Evolutionary conservation across 2,888 invertebrate genomes (phyloP).

Genomic region (Phragmatobia fuliginosa): DNA sequence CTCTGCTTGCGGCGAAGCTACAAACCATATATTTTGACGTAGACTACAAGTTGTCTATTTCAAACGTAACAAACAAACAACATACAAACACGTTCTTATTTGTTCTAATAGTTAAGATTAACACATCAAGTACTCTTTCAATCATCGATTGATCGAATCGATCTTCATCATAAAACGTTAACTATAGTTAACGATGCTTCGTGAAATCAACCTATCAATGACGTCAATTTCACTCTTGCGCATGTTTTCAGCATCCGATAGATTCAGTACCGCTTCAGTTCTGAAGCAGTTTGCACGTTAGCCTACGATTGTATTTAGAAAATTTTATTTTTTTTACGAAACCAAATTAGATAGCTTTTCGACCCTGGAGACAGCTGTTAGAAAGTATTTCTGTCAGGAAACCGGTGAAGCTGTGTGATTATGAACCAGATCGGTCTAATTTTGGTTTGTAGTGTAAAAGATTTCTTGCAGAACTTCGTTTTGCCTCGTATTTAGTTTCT

Average conservation of each 20-base stretch:
- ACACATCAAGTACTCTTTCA: too few species aligned
- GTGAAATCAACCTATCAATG: conserved; percentile 36
- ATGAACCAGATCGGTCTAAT: neutral
- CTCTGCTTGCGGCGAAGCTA: too few species aligned
- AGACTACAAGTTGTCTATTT: too few species aligned
- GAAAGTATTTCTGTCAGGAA: conserved; percentile 26
- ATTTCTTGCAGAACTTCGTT: neutral
- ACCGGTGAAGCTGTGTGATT: conserved; percentile 7
- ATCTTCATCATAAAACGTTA: neutral
- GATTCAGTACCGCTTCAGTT: conserved; percentile 61
- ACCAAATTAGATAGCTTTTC: conserved; percentile 37
- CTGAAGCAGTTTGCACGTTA: conserved; percentile 43
- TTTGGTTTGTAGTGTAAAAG: neutral
- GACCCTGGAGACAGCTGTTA: conserved; percentile 24
- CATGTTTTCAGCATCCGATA: conserved; percentile 55
- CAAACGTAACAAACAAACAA: too few species aligned
- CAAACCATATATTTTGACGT: too few species aligned
- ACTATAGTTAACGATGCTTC: conserved; percentile 26
- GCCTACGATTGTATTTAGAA: conserved; percentile 24
- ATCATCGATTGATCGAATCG: too few species aligned
- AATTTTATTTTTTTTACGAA: conserved; percentile 15
- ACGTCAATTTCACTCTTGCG: conserved; percentile 59
- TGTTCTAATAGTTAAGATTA: too few species aligned
- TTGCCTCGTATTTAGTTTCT: neutral
- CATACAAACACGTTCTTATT: too few species aligned